Conservation (phyloP, 1,140 invertebrate genomes). For the Saccostrea echinata region DNA sequence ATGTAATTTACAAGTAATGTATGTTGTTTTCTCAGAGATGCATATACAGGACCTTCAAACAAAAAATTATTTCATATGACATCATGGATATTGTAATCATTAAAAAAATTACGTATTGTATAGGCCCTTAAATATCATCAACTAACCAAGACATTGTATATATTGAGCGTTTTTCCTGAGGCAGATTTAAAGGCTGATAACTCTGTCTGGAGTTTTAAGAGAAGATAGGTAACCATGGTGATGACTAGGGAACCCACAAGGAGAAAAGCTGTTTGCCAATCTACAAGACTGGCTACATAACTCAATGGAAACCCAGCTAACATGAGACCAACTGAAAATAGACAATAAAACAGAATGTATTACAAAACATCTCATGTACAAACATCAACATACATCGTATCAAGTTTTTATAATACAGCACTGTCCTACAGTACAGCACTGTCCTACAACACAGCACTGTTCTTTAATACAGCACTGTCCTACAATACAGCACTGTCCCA, state of each 20-base stretch:
- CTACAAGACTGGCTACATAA: constrained; percentile 76
- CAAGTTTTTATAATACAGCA: no score
- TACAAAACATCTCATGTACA: neutral
- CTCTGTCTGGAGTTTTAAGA: constrained; percentile 44
- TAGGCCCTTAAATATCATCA: neutral
- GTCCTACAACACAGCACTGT: no score
- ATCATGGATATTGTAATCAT: neutral
- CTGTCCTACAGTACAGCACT: neutral
- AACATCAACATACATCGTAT: no score
- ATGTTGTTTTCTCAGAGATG: neutral
- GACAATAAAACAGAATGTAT: constrained; percentile 45
- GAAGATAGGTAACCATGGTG: constrained; percentile 44
- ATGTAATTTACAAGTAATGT: no score
- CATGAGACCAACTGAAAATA: constrained; percentile 79
- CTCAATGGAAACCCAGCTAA: constrained; percentile 80
- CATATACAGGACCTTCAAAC: neutral
- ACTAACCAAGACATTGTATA: neutral
- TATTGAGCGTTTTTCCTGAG: neutral
- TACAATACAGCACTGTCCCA: no score
- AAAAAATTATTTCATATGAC: no score
- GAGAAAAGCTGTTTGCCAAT: constrained; percentile 78
- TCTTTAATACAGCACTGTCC: no score
- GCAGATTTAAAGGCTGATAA: constrained; percentile 28
- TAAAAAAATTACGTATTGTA: neutral
- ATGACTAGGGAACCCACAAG: constrained; percentile 52